These are phyloP conservation scores for Choristoneura fumiferana DNA, from an alignment of 1,140 invertebrate species.

Conservation along the genomic window DNA sequence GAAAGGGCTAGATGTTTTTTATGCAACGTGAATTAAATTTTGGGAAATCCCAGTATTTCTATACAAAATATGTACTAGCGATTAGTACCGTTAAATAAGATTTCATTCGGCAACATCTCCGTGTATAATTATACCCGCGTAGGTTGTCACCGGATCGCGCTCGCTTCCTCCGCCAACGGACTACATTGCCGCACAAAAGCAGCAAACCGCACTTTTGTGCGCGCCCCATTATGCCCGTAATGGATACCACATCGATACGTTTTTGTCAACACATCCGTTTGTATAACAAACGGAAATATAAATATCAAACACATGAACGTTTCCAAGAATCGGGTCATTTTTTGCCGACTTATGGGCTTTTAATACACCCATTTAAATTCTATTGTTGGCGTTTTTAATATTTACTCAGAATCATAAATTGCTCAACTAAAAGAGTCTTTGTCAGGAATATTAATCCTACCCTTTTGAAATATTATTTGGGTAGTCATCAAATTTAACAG, in stretches of 20 bases:
- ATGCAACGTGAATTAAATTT: no score
- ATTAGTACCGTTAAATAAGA: no score
- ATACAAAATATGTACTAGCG: no score
- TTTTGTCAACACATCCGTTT: conserved; percentile 13
- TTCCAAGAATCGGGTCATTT: conserved; percentile 1
- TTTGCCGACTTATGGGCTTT: neutral
- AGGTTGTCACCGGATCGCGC: neutral
- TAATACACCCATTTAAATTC: neutral
- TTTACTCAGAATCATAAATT: neutral
- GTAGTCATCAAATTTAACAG: neutral
- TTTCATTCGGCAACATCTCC: no score
- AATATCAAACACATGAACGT: neutral
- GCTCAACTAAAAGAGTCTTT: neutral
- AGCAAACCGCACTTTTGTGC: neutral
- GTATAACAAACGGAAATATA: conserved; percentile 8
- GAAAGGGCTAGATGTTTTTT: no score
- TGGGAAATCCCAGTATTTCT: no score
- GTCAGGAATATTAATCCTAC: no score
- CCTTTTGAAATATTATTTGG: neutral
- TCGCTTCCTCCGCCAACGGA: neutral
- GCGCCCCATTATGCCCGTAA: neutral
- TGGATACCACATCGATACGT: conserved; percentile 8
- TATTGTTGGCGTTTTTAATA: neutral
- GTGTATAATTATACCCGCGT: no score
- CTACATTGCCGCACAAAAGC: neutral